Evolutionary conservation across 2,113 vertebrate genomes (phyloP).

Genomic region (Hiodon alosoides): DNA sequence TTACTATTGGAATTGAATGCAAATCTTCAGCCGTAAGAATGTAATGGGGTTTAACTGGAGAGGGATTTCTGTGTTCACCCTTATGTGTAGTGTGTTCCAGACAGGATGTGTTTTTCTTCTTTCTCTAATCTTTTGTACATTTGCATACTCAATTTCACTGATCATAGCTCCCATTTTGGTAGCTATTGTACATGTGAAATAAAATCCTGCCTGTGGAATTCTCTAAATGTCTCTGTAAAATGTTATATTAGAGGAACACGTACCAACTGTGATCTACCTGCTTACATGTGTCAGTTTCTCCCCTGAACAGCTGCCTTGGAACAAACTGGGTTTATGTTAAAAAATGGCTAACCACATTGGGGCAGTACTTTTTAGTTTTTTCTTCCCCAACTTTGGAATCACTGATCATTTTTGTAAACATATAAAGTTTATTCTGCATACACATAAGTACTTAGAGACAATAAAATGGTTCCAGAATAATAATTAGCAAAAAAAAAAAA

Average conservation of each 20-base stretch:
- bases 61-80: not conserved
- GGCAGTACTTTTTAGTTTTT: not conserved
- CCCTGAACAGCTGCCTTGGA: no score
- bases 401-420: not conserved
- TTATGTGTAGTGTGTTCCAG: not conserved
- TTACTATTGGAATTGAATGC: not conserved
- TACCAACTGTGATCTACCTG: no score
- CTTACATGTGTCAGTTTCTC: no score
- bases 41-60: not conserved
- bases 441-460: conserved; percentile 23
- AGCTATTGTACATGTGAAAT: conserved; percentile 27
- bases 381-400: not conserved
- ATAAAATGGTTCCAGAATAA: conserved; percentile 37
- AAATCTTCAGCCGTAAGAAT: not conserved
- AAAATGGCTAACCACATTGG: not conserved
- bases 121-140: conserved; percentile 16
- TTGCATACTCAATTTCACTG: not conserved
- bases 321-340: not conserved
- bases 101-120: not conserved
- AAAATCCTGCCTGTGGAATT: conserved; percentile 17
- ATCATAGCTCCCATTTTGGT: conserved; percentile 18
- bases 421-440: conserved; percentile 50
- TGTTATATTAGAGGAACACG: no score
- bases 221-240: not conserved
- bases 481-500: conserved; percentile 16